Base-by-base conservation (phyloP, 2,113 vertebrate species). In the Oceanites oceanicus region DNA sequence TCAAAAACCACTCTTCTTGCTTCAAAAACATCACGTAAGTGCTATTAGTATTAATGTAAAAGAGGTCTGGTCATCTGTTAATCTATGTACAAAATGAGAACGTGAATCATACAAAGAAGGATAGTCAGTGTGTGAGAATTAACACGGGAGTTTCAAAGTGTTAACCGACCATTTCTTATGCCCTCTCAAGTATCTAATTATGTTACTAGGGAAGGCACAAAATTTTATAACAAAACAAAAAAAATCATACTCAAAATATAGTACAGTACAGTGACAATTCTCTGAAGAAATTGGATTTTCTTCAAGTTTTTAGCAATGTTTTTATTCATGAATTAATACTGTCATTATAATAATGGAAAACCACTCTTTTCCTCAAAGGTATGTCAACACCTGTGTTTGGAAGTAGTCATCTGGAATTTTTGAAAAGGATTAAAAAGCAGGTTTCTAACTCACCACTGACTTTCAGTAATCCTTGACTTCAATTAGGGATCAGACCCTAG, bases 11-110 rank as follows among this genome's bases (percentile, higher is more conserved):
- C 99, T 29, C 96, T 99, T 91, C 98, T 99, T 93, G 99, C 99
- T 93, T 99, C 99, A 52, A 99, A 99, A 98, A 99, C 99, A 38
- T 99, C 99, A 94, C 99, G 99, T 99, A 98, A 99, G 99, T 99
- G 84, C 84, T 85, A 7, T 75, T 61, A 40, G 23, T 71, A 25
- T 78, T 71, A 13, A 32, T 40, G 32, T 67, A 55, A 26, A 65
- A 84, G 11, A 70, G 42, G 14, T 20, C 32, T 80, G 15, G 42
- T 92, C 18, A 23, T 81, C 23, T 40, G 2, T 63, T 74, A 67
- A 16, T 72, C 4, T 22, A 11, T 29, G 8, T 49, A 10, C 13
- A 20, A 68, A 63, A 38, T 49, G 34, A 87, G 29, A 67, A 47
- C 13, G 29, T 38, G 40, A 16, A 6, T 52, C 27, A 53, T 36